These are phyloP conservation scores for Dryobotodes eremita DNA, from an alignment of 2,888 invertebrate genomes.

Conservation along the genomic window DNA sequence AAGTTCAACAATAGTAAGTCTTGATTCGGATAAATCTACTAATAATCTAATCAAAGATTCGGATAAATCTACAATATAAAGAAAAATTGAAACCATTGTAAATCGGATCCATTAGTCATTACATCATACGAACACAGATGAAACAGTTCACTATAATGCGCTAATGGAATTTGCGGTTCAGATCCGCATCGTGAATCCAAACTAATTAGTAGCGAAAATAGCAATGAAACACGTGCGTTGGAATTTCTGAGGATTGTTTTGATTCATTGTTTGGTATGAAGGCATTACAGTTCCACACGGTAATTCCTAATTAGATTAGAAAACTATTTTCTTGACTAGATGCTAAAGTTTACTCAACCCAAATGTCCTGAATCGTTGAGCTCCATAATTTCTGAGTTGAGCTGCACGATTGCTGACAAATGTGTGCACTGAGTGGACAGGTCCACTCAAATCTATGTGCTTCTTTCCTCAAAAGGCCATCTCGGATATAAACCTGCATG, in stretches of 20 bases:
- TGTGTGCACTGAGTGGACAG: background rate
- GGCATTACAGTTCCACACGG: background rate
- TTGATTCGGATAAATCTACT: background rate
- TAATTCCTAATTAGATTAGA: background rate
- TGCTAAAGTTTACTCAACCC: background rate
- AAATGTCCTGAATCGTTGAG: background rate
- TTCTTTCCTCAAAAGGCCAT: background rate
- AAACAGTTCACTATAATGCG: slow-evolving; percentile 44
- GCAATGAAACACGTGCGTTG: slow-evolving; percentile 17
- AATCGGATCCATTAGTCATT: slow-evolving; percentile 47
- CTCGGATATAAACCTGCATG: background rate
- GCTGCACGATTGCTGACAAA: background rate
- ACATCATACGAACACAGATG: slow-evolving; percentile 28
- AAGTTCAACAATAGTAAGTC: background rate
- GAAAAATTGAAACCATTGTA: background rate
- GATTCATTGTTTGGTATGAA: background rate
- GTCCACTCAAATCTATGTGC: background rate
- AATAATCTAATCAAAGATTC: no score
- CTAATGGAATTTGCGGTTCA: slow-evolving; percentile 52
- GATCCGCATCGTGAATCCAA: slow-evolving; percentile 37
- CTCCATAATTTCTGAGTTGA: background rate
- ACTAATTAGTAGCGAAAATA: slow-evolving; percentile 47
- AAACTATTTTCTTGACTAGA: no score
- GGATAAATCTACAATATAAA: background rate
- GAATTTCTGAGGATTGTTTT: slow-evolving; percentile 15